These are phyloP conservation scores for Cyanistes caeruleus DNA, from an alignment of 2,113 vertebrate species.

Conservation along the genomic window DNA sequence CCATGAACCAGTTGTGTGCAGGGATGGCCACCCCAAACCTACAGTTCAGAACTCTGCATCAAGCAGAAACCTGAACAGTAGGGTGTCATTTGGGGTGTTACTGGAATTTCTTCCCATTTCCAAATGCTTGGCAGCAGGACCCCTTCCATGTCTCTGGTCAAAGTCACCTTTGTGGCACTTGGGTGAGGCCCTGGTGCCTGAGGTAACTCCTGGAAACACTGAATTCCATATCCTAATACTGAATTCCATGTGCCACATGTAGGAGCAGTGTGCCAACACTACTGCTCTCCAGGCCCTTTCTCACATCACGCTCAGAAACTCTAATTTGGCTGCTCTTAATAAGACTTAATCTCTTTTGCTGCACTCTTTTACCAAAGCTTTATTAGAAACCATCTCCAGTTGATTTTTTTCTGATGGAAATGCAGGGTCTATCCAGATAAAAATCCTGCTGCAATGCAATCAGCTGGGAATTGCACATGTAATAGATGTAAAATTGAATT, in stretches of 20 bases:
- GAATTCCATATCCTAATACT: background rate
- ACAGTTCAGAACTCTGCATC: background rate
- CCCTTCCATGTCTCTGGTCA: background rate
- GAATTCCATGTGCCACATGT: background rate
- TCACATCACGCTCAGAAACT: background rate
- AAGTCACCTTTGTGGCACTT: background rate
- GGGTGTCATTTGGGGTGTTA: background rate
- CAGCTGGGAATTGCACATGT: background rate
- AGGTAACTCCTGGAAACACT: background rate
- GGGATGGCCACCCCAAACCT: background rate
- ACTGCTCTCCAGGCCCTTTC: background rate
- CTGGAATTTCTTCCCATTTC: background rate
- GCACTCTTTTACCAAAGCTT: background rate
- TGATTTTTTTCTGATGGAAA: background rate
- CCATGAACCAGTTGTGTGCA: background rate
- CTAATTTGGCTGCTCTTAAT: background rate
- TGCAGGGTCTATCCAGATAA: background rate
- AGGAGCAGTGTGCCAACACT: too few relatives aligned
- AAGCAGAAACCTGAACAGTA: background rate
- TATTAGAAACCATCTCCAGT: background rate
- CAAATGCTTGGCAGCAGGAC: background rate
- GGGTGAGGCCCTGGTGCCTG: background rate
- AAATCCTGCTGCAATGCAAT: background rate
- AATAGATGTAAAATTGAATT: conserved; percentile 12
- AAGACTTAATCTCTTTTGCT: background rate